A percentile compares a stretch with the other conserved stretches of the same genome.
phyloP scores from a whole-genome alignment of 2,797 vertebrate species.

The Microchirus variegatus region DNA sequence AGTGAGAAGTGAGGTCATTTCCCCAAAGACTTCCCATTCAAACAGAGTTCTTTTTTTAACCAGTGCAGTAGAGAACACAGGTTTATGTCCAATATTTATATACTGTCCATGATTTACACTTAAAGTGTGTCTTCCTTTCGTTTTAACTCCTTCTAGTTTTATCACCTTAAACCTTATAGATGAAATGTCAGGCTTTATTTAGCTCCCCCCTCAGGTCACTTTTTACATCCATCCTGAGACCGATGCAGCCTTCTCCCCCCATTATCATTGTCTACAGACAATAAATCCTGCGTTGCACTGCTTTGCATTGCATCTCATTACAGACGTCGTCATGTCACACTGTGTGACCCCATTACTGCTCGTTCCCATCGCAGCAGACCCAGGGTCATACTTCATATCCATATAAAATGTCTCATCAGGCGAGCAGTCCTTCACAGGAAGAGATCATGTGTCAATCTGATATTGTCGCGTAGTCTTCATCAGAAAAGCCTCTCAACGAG shows the following conservation, averaged over 20 bases:
- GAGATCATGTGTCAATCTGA: conserved; percentile 2
- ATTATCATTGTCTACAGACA: conserved; percentile 61
- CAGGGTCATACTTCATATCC: conserved; percentile 56
- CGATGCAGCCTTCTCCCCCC: conserved; percentile 47
- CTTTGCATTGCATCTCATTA: conserved; percentile 61
- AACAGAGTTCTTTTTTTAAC: no score
- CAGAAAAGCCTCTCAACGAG: conserved; percentile 19
- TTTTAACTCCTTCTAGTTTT: background rate
- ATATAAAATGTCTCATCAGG: conserved; percentile 51
- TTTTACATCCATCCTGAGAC: conserved; percentile 64
- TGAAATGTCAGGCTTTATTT: conserved; percentile 38
- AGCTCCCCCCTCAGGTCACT: conserved; percentile 43
- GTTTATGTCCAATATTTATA: no score
- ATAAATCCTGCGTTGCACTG: conserved; percentile 46
- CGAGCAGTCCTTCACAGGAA: conserved; percentile 13
- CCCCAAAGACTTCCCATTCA: no score
- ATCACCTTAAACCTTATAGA: conserved; percentile 8
- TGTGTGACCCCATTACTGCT: conserved; percentile 35
- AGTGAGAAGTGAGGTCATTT: no score
- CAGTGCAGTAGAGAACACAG: no score
- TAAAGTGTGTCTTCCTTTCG: background rate
- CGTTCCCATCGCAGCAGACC: conserved; percentile 33
- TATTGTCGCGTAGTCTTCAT: conserved; percentile 3
- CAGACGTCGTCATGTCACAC: conserved; percentile 44
- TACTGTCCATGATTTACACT: no score